Evolutionary conservation across 2,888 invertebrate genomes (phyloP), one percentile per base, ranked within the genome.

Genomic region (Cantharis nigra): DNA sequence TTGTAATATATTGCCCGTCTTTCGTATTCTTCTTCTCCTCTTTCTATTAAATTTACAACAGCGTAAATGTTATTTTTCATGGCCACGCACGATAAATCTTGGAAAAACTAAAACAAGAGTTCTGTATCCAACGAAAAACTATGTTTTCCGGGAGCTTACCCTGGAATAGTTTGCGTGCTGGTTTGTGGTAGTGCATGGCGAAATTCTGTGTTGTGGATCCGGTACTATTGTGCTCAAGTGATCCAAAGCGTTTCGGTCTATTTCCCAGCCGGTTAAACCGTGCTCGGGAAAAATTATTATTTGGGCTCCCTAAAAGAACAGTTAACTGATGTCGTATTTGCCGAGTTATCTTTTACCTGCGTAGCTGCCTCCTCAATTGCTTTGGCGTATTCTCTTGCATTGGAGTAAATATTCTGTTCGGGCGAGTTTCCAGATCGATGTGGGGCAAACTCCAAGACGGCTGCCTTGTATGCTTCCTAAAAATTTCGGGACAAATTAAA

Each of bases 21-120:
- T 9, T 64, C 72, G 69, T 89, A 89, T 79, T 85, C 88, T 13
- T 91, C 92, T 70, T 90, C 87, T 78, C 91, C 89, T 16, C 89
- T 89, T 86, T 96, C 96, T 0, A 91, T 90, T 0, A 94, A 86
- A 86, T 96, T 96, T 0, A 94, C 89, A 0, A 95, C 93, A 1
- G 95, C 86, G 85, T 95, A 96, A 62, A 94, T 92, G 9, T 89
- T 83, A 77, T 90, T 86, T 0, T 88, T 81, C 18, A 87, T 87
- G 0, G 94, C 94, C 0, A 93, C 91, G 83, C 91, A 91, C 0
- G 94, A 92, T 81, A 93, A 64, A 30, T 79, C 79, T 13, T 67
- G 18, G 3, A 78, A 26, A 65, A 78, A 78, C 78, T 78, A 14
- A 67, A 70, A 75, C 9, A 49, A n/a, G 11, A 62, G 18, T 16